Conservation (phyloP, 1,140 invertebrate species). For the Zaprionus kolodkinae region DNA sequence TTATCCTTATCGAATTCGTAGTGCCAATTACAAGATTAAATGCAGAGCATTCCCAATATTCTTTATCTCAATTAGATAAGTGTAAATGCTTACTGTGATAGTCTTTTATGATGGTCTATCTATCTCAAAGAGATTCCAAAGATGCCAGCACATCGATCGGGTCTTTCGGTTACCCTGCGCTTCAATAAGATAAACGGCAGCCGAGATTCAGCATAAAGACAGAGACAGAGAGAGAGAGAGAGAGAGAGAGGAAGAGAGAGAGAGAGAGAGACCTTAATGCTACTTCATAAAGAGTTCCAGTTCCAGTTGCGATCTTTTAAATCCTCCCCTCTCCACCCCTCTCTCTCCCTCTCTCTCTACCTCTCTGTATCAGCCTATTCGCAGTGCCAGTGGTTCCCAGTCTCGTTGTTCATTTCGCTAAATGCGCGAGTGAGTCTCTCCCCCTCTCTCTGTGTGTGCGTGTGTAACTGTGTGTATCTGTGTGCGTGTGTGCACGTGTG, state of each 20-base stretch:
- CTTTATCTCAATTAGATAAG: not conserved
- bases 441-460: slow-evolving; percentile 2
- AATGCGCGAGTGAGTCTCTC: slow-evolving; percentile 19
- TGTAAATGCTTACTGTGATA: not conserved
- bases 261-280: slow-evolving; percentile 12
- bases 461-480: slow-evolving; percentile 21
- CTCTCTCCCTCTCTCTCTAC: not conserved
- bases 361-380: not conserved
- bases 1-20: not conserved
- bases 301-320: slow-evolving; percentile 42
- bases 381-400: slow-evolving; percentile 12
- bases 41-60: not conserved
- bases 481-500: slow-evolving; percentile 4
- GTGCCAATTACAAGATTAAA: not conserved
- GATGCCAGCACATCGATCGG: not conserved
- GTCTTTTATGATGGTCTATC: not conserved
- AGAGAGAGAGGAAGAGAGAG: not conserved
- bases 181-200: slow-evolving; percentile 2
- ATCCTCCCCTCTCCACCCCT: not conserved
- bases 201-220: slow-evolving; percentile 21
- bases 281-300: slow-evolving; percentile 48
- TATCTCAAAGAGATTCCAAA: not conserved
- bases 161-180: not conserved
- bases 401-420: slow-evolving; percentile 36
- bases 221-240: not conserved